Evolutionary conservation across 2,113 vertebrate species (phyloP).

Genomic region (Epinephelus moara): DNA sequence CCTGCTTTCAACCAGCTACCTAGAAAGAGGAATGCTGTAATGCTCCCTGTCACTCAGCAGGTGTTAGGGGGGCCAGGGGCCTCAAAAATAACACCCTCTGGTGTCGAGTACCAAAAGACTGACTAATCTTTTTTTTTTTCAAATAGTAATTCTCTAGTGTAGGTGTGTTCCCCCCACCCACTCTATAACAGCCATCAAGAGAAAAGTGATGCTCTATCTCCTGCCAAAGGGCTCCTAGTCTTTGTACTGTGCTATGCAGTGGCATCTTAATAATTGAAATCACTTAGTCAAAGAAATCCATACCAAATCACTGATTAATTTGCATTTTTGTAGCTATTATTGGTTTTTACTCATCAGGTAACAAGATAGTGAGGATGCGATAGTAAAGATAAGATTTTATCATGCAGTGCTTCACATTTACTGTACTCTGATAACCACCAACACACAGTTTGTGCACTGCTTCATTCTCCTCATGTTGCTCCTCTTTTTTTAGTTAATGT

Average conservation of each 20-base stretch:
- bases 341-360: background rate
- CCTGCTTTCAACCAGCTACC: background rate
- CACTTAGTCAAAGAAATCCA: background rate
- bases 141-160: background rate
- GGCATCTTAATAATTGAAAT: background rate
- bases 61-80: background rate
- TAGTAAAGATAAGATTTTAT: background rate
- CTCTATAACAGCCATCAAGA: slow-evolving; percentile 1
- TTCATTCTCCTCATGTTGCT: slow-evolving; percentile 8
- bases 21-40: background rate
- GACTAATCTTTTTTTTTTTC: background rate
- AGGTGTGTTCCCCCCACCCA: background rate
- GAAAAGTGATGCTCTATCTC: background rate
- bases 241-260: background rate
- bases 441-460: slow-evolving; percentile 21
- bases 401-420: background rate
- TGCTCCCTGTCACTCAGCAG: slow-evolving; percentile 28
- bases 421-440: background rate
- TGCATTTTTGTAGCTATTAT: background rate
- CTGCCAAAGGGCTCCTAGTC: background rate
- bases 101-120: background rate
- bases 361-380: background rate
- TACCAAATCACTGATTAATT: background rate
- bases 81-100: background rate
- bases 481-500: background rate